These are phyloP conservation scores for Patella pellucida DNA, from an alignment of 2,888 invertebrate species.

Conservation along the genomic window DNA sequence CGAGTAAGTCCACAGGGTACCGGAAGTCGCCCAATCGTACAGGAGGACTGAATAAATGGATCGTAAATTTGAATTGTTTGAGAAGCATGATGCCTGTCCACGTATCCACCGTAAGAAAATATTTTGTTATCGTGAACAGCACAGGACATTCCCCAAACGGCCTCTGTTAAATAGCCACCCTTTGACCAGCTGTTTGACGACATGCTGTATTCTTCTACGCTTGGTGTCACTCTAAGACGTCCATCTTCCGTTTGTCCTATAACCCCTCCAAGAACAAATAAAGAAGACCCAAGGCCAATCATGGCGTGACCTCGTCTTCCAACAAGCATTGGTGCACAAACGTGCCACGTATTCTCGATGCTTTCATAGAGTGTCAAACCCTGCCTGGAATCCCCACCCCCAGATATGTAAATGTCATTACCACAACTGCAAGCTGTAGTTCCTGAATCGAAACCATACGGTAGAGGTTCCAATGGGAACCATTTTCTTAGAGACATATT, in stretches of 20 bases:
- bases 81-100: conserved; percentile 24
- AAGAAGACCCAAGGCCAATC: conserved; percentile 13
- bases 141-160: conserved; percentile 30
- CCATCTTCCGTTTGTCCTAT: conserved; percentile 23
- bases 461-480: conserved; percentile 29
- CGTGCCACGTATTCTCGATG: conserved; percentile 25
- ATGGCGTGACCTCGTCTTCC: conserved; percentile 30
- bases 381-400: conserved; percentile 28
- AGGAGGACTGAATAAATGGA: conserved; percentile 13
- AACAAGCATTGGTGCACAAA: conserved; percentile 27
- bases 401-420: conserved; percentile 31
- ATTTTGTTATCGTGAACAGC: conserved; percentile 23
- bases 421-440: conserved; percentile 26
- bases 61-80: conserved; percentile 30
- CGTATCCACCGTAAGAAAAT: conserved; percentile 28
- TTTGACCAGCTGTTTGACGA: conserved; percentile 23
- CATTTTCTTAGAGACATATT: conserved; percentile 26
- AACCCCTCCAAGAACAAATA: conserved; percentile 28
- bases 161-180: conserved; percentile 25
- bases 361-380: conserved; percentile 26
- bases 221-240: conserved; percentile 13
- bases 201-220: conserved; percentile 30
- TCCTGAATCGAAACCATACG: conserved; percentile 31
- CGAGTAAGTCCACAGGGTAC: conserved; percentile 24
- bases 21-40: conserved; percentile 25